Evolutionary conservation across 2,113 vertebrate genomes (phyloP), one percentile per base, ranked within the genome.

Genomic region (Grantiella picta): DNA sequence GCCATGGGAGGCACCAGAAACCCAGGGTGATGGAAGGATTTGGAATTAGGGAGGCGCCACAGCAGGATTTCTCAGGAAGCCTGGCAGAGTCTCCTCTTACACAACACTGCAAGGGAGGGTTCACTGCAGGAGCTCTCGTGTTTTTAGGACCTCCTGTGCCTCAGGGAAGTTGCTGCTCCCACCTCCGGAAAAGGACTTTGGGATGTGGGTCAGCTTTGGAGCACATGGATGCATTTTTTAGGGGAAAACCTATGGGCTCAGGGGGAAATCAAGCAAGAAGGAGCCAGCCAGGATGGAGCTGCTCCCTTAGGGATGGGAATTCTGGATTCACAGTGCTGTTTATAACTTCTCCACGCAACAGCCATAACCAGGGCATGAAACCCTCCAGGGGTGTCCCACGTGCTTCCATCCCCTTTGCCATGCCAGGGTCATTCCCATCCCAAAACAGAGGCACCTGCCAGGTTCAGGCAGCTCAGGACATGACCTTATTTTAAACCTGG

Each of bases 351-450:
- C 47, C 56, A 9, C 61, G 9, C 35, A 31, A 21, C 20, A 66
- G n/a, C 33, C 38, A 8, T 12, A 31, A 76, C 31, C 45, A 61
- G 54, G 44, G 12, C 40, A 36, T 22, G 38, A 77, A 94, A 69
- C 15, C 31, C 11, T 72, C 45, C 36, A 20, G 1, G 56, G n/a
- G 5, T 59, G 29, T 70, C 21, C 38, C 44, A 49, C 0, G 0
- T 60, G 27, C 36, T 40, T 72, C 88, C 8, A 0, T 31, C 2
- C 12, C 14, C 44, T 82, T 81, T 59, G 7, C 69, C 22, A 0
- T 69, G 40, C 31, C 54, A 59, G 9, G 28, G 65, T 92, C 42
- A 75, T 49, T 76, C 40, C 28, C n/a, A 65, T 2, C 16, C 18
- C 75, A 42, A 90, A 92, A 45, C 1, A 1, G 20, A 68, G 56